Conservation (phyloP, 2,888 invertebrate genomes). For the Chouioia cunea region DNA sequence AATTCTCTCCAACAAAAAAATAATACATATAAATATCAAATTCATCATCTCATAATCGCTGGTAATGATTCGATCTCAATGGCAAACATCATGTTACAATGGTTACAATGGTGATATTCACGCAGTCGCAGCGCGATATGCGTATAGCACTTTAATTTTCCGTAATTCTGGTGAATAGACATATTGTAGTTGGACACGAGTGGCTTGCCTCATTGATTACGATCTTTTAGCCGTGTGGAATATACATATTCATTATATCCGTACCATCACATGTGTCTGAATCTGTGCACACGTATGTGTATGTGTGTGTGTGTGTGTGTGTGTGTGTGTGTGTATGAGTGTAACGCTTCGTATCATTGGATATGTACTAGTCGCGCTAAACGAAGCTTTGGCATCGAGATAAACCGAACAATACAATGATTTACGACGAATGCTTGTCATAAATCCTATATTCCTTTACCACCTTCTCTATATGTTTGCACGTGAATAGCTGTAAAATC, state of each 20-base stretch:
- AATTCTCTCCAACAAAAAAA: no score
- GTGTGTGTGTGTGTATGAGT: neutral
- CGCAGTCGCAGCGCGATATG: neutral
- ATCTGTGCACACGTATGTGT: no score
- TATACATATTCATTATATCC: conserved; percentile 40
- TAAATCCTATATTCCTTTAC: conserved; percentile 27
- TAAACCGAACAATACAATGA: conserved; percentile 46
- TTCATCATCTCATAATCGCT: no score
- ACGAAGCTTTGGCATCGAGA: conserved; percentile 38
- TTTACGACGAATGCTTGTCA: conserved; percentile 40
- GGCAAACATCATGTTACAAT: no score
- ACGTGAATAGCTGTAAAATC: conserved; percentile 27
- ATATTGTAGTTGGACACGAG: conserved; percentile 13
- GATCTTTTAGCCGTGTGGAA: conserved; percentile 30
- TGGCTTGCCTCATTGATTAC: conserved; percentile 35
- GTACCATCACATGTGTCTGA: no score
- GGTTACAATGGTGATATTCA: no score
- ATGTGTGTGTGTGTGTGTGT: conserved; percentile 3
- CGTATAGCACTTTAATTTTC: conserved; percentile 41
- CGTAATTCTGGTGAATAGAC: conserved; percentile 29
- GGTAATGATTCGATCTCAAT: no score
- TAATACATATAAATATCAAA: no score
- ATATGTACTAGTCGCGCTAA: conserved; percentile 8
- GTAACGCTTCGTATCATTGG: conserved; percentile 7
- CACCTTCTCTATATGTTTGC: neutral